Conservation (phyloP, 2,888 invertebrate species). For the Craniophora ligustri region DNA sequence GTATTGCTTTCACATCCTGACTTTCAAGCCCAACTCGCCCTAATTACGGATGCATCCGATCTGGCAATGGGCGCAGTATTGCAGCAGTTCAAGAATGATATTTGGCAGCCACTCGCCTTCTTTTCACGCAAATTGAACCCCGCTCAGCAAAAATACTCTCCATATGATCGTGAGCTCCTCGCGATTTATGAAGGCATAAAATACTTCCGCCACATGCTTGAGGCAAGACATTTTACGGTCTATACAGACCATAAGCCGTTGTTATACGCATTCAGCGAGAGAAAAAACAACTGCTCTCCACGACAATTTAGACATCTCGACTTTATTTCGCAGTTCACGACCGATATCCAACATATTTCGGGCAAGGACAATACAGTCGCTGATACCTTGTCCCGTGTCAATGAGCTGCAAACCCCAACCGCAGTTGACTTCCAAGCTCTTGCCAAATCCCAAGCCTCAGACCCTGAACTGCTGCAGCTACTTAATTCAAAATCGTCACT, state of each 20-base stretch:
- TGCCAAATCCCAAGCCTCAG: background rate
- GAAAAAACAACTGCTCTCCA: conserved; percentile 3
- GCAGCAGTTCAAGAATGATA: background rate
- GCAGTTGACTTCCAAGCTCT: background rate
- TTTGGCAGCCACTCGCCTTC: background rate
- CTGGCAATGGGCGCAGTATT: background rate
- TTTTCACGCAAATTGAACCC: background rate
- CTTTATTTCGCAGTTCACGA: conserved; percentile 1
- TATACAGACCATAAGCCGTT: conserved; percentile 27
- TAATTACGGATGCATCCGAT: conserved; percentile 7
- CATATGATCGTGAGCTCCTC: conserved; percentile 11
- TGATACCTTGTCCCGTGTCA: conserved; percentile 10
- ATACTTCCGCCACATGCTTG: conserved; percentile 15
- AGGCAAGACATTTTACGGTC: conserved; percentile 26
- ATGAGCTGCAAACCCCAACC: conserved; percentile 7
- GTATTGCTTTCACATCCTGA: conserved; percentile 5
- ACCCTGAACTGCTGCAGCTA: background rate
- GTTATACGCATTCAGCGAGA: background rate
- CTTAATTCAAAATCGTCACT: background rate
- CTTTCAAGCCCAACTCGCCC: background rate
- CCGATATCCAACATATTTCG: background rate
- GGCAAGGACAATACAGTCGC: conserved; percentile 6
- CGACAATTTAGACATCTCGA: conserved; percentile 2
- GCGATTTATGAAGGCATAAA: conserved; percentile 13
- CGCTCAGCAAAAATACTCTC: background rate